These are phyloP conservation scores for Scrobipalpa atriplicella DNA, from an alignment of 2,888 invertebrate genomes.

Conservation along the genomic window DNA sequence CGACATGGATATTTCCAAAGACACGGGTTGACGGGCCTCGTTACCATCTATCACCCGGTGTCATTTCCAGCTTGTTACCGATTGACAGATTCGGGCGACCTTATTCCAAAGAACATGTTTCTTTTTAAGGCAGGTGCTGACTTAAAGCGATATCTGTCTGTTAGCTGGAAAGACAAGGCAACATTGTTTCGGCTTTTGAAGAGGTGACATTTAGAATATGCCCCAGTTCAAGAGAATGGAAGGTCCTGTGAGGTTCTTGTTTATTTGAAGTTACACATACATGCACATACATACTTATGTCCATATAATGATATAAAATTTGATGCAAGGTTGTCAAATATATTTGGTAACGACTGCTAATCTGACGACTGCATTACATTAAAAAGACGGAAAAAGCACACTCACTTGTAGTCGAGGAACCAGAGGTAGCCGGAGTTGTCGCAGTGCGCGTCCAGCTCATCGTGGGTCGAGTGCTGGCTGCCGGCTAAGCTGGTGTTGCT, in stretches of 20 bases:
- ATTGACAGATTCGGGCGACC: conserved; percentile 25
- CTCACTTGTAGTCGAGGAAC: conserved; percentile 94
- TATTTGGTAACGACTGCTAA: too few species aligned
- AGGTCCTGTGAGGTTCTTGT: not conserved
- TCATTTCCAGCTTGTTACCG: conserved; percentile 24
- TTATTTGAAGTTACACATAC: not conserved
- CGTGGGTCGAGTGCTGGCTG: conserved; percentile 74
- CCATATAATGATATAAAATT: not conserved
- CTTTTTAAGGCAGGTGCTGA: conserved; percentile 19
- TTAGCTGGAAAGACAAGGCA: conserved; percentile 9
- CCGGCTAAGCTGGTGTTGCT: conserved; percentile 80
- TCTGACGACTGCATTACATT: too few species aligned
- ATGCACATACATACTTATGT: too few species aligned
- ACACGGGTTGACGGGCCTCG: conserved; percentile 23
- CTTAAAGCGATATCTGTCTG: not conserved
- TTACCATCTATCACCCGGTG: conserved; percentile 22
- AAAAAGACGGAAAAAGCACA: conserved; percentile 35
- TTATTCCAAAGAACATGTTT: conserved; percentile 22
- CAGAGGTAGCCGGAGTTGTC: conserved; percentile 96
- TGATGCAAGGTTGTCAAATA: too few species aligned
- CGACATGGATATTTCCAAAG: conserved; percentile 20
- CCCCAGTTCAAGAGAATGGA: conserved; percentile 9
- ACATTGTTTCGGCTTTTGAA: conserved; percentile 15
- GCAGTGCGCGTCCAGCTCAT: conserved; percentile 78
- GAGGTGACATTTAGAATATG: conserved; percentile 4